Base-by-base conservation (phyloP, 2,888 invertebrate species). In the Hemaris fuciformis region DNA sequence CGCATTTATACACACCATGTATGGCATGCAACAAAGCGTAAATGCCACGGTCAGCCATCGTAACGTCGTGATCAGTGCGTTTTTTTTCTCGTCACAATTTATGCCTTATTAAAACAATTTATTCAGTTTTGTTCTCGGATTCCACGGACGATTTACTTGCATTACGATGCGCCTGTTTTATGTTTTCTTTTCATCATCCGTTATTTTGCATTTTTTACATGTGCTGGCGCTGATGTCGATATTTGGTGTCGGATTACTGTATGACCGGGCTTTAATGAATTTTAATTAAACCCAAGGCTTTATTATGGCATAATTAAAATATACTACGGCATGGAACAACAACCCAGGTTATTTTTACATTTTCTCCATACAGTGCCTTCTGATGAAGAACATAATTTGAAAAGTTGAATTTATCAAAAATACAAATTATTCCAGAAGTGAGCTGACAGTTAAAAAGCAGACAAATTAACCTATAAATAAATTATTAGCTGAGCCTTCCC, bases 1-100 rank as follows among this genome's bases (percentile, higher is more conserved):
- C 79, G 84, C 84, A 87, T 83, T 83, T 80, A 75, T 83, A 31
- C 53, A 77, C 75, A 76, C 84, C 86, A 84, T 88, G 83, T 85
- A 85, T 67, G 84, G 86, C 71, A 75, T 66, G 66, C 85, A 88
- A 76, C 86, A 79, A 83, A 87, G 85, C 92, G 91, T 92, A 91
- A 92, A 92, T 92, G 89, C 91, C 92, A 92, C 83, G 91, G 87
- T 81, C 91, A 90, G 71, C 87, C 87, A 88, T 85, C 83, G 91
- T 86, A 84, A 89, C 91, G 80, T 79, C 84, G 81, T 81, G 85
- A 85, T 88, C 85, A 77, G 69, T 66, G 71, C 78, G 72, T n/a
- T n/a, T n/a, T 78, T 80, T 84, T 88, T 83, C 89, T 85, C 79
- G 68, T 72, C 67, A 76, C 81, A 82, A 86, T 88, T 85, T 87